Evolutionary conservation across 2,797 vertebrate species (phyloP).

Genomic region (Octomys mimax): DNA sequence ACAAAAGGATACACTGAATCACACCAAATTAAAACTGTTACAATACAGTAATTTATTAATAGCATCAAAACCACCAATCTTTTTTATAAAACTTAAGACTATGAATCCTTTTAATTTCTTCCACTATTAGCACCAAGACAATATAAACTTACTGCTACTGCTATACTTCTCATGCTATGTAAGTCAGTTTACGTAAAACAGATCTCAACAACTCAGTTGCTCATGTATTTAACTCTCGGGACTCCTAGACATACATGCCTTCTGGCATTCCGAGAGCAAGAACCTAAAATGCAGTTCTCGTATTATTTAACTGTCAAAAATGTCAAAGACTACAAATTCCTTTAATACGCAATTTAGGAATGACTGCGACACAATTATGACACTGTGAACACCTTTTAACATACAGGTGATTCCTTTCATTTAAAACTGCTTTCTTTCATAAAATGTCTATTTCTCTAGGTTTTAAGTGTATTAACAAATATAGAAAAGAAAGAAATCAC

Average conservation of each 20-base stretch:
- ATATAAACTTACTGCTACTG: conserved; percentile 21
- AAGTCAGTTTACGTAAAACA: conserved; percentile 23
- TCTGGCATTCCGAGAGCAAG: conserved; percentile 14
- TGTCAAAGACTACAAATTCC: conserved; percentile 29
- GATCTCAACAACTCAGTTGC: conserved; percentile 14
- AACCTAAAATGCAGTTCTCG: not conserved
- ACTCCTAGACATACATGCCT: not conserved
- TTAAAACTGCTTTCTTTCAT: conserved; percentile 57
- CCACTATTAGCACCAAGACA: not conserved
- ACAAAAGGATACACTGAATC: conserved; percentile 62
- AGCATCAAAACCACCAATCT: conserved; percentile 56
- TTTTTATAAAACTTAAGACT: conserved; percentile 52
- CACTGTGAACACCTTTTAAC: not conserved
- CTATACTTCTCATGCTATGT: not conserved
- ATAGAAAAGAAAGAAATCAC: not conserved
- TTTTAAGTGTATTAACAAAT: conserved; percentile 3
- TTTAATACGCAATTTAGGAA: conserved; percentile 28
- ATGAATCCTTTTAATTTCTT: not conserved
- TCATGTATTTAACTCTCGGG: conserved; percentile 10
- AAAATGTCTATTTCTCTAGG: conserved; percentile 52
- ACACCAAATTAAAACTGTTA: conserved; percentile 35
- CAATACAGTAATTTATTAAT: conserved; percentile 34
- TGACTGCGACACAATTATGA: not conserved
- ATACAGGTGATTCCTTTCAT: not conserved
- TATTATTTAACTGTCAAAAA: conserved; percentile 50